A percentile compares a stretch with the other conserved stretches of the same genome.
Conservation (phyloP, 1,140 invertebrate species). For the Drosophila ficusphila region DNA sequence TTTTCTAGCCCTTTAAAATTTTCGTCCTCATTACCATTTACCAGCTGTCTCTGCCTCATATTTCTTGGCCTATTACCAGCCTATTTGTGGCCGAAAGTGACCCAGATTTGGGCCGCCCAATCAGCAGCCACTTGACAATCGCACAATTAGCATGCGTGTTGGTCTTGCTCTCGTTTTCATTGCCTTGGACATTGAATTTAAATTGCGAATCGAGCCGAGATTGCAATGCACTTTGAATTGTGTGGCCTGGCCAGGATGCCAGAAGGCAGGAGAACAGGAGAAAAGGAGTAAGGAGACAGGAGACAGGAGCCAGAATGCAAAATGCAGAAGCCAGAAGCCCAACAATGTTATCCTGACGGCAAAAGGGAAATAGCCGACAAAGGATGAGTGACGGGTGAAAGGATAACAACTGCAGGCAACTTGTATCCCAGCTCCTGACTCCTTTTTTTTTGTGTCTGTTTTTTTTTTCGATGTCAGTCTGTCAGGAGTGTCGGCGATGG, state of each 20-base stretch:
- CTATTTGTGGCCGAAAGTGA: neutral
- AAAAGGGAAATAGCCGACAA: too few species aligned
- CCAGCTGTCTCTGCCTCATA: neutral
- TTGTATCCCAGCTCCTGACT: neutral
- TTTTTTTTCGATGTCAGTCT: neutral
- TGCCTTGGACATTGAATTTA: constrained; percentile 3
- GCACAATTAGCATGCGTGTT: constrained; percentile 17
- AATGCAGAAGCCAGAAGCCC: too few species aligned
- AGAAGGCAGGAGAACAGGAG: neutral
- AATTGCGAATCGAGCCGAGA: neutral
- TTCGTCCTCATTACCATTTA: too few species aligned
- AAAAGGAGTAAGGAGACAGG: too few species aligned
- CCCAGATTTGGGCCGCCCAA: neutral
- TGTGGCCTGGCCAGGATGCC: neutral
- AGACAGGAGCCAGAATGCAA: neutral
- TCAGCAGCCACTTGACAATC: constrained; percentile 2
- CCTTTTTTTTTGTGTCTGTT: neutral
- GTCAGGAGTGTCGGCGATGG: too few species aligned
- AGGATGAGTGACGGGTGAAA: constrained; percentile 12
- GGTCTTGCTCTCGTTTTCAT: constrained; percentile 17
- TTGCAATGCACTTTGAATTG: constrained; percentile 5
- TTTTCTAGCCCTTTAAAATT: too few species aligned
- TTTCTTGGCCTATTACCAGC: neutral
- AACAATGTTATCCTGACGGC: neutral
- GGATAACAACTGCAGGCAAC: constrained; percentile 26